Conservation (phyloP, 2,888 invertebrate genomes). For the Acanthosepion lycidas region DNA sequence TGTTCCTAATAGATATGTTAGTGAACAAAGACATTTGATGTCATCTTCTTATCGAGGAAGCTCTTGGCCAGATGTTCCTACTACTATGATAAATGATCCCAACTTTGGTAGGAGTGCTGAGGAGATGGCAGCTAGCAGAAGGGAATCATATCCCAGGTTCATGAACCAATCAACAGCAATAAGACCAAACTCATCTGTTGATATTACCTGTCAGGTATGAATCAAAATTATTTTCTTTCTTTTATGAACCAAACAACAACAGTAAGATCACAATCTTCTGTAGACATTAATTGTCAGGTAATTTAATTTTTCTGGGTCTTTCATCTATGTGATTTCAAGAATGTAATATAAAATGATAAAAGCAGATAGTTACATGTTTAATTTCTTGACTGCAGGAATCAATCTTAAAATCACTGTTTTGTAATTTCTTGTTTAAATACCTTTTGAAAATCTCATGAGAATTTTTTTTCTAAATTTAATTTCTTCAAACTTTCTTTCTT, state of each 20-base stretch:
- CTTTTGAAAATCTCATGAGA: no score
- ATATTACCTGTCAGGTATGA: no score
- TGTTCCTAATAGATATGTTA: background rate
- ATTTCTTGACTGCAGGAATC: no score
- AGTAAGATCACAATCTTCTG: background rate
- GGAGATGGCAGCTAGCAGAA: background rate
- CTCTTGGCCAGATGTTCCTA: background rate
- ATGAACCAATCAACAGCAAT: background rate
- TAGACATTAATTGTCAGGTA: background rate
- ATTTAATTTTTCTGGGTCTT: background rate
- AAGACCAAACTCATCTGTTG: background rate
- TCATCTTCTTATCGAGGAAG: background rate
- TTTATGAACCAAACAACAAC: background rate
- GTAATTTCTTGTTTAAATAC: no score
- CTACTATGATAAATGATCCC: background rate
- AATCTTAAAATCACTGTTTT: no score
- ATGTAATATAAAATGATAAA: background rate
- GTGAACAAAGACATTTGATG: slow-evolving; percentile 33
- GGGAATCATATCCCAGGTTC: background rate
- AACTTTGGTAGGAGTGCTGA: background rate
- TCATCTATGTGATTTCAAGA: background rate
- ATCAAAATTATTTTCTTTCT: no score
- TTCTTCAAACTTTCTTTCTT: no score
- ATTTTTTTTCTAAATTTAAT: no score
- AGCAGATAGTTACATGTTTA: background rate